Conservation (phyloP, 2,888 invertebrate species). For the Drosophila dives region DNA sequence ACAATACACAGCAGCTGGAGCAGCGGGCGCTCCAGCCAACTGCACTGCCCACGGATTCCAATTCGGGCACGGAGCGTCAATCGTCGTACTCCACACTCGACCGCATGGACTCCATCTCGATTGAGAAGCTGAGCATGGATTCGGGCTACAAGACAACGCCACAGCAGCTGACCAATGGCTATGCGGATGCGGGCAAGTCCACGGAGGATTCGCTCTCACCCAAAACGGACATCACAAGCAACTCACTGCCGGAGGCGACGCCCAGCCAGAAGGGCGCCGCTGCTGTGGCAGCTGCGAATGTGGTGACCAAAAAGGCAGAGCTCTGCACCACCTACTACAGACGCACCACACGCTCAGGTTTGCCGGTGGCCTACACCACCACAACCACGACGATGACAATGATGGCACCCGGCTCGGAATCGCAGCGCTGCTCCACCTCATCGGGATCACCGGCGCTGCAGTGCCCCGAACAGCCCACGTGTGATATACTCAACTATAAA, state of each 20-base stretch:
- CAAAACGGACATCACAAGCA: conserved; percentile 77
- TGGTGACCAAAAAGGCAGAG: conserved; percentile 57
- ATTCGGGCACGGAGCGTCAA: conserved; percentile 72
- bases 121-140: conserved; percentile 83
- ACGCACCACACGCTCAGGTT: conserved; percentile 80
- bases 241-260: conserved; percentile 56
- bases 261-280: conserved; percentile 3
- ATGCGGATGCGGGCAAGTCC: conserved; percentile 72
- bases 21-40: conserved; percentile 70
- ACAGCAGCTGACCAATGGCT: conserved; percentile 76
- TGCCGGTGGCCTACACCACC: conserved; percentile 80
- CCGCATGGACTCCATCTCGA: conserved; percentile 82
- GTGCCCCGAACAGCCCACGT: conserved; percentile 81
- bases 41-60: conserved; percentile 63
- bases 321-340: conserved; percentile 78
- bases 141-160: conserved; percentile 84
- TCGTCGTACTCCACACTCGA: conserved; percentile 81
- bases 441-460: conserved; percentile 64
- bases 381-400: conserved; percentile 56
- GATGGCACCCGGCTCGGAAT: conserved; percentile 14
- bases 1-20: conserved; percentile 86
- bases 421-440: conserved; percentile 57
- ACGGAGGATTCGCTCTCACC: conserved; percentile 81
- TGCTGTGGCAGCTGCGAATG: background rate
- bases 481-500: conserved; percentile 84